Conservation (phyloP, 2,888 invertebrate genomes). For the Erannis defoliaria region DNA sequence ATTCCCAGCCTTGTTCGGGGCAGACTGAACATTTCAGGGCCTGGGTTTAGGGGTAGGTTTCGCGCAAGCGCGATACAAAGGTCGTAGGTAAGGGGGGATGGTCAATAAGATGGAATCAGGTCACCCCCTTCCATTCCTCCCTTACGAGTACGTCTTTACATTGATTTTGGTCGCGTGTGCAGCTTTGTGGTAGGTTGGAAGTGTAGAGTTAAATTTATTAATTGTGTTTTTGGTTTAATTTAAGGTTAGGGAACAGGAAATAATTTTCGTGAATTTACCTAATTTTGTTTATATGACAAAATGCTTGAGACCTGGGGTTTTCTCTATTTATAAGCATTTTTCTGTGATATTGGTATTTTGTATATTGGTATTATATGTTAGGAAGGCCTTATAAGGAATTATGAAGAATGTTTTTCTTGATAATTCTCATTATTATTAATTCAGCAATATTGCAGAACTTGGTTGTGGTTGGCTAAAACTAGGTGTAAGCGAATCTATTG, state of each 20-base stretch:
- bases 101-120: constrained; percentile 64
- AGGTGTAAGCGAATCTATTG: too few species aligned
- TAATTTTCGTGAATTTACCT: too few species aligned
- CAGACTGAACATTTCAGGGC: constrained; percentile 60
- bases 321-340: too few species aligned
- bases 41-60: constrained; percentile 52
- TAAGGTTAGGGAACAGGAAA: not conserved
- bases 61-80: constrained; percentile 75
- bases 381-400: too few species aligned
- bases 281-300: too few species aligned
- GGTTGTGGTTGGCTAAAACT: too few species aligned
- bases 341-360: too few species aligned
- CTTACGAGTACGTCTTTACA: constrained; percentile 15
- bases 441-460: too few species aligned
- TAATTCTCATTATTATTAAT: too few species aligned
- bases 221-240: not conserved
- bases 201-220: constrained; percentile 1
- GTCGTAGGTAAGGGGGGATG: constrained; percentile 64
- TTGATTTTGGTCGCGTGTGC: constrained; percentile 39
- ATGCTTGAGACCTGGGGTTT: not conserved
- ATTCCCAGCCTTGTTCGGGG: constrained; percentile 52
- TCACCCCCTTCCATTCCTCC: constrained; percentile 52
- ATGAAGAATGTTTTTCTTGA: too few species aligned
- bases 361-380: too few species aligned
- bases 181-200: constrained; percentile 26